Evolutionary conservation across 2,888 invertebrate species (phyloP).

Genomic region (Serripes groenlandicus): DNA sequence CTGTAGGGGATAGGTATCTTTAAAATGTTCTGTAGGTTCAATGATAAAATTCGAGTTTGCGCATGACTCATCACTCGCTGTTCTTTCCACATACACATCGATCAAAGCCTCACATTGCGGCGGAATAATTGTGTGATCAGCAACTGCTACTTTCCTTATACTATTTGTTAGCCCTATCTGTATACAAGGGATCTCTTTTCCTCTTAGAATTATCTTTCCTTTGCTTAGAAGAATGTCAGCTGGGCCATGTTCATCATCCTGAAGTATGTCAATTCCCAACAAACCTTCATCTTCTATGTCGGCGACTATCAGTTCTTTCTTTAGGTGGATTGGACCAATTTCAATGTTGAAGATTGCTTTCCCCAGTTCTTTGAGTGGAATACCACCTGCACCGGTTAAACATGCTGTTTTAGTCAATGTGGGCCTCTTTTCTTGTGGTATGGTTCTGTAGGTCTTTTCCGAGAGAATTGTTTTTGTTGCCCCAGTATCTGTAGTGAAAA

Average conservation of each 20-base stretch:
- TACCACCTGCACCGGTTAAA: constrained; percentile 26
- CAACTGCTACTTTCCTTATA: constrained; percentile 38
- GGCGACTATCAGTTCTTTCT: constrained; percentile 37
- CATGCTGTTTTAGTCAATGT: not conserved
- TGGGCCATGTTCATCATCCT: constrained; percentile 21
- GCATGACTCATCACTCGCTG: constrained; percentile 27
- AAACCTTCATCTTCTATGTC: constrained; percentile 56
- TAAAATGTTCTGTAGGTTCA: constrained; percentile 47
- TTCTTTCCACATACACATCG: constrained; percentile 54
- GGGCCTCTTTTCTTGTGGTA: not conserved
- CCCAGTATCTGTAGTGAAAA: constrained; percentile 19
- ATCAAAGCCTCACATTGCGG: constrained; percentile 47
- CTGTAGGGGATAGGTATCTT: constrained; percentile 41
- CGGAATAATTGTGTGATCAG: constrained; percentile 53
- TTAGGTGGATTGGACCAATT: constrained; percentile 2
- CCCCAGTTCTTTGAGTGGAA: constrained; percentile 26
- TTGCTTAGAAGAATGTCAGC: constrained; percentile 53
- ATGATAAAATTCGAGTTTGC: constrained; percentile 30
- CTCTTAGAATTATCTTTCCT: constrained; percentile 16
- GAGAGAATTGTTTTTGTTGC: constrained; percentile 11
- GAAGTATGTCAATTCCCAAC: constrained; percentile 52
- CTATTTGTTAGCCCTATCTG: constrained; percentile 16
- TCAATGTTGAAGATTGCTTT: constrained; percentile 29
- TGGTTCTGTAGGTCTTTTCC: not conserved
- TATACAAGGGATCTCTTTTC: constrained; percentile 37